phyloP scores from a whole-genome alignment of 2,113 vertebrate species.

The Pelvicachromis taeniatus region DNA sequence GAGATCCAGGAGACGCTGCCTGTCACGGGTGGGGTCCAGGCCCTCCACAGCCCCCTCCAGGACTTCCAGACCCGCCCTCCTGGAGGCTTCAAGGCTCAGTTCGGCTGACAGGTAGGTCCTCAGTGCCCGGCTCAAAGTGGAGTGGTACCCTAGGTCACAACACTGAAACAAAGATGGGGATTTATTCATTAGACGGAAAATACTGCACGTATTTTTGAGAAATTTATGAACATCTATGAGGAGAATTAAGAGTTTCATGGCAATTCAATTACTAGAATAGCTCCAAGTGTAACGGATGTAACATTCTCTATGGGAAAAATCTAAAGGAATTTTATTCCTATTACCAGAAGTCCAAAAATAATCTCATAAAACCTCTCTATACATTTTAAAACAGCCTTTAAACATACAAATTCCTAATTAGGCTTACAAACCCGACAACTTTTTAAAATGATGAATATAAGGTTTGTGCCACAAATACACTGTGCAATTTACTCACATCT shows the following conservation, averaged over 20 bases:
- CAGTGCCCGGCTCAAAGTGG: conserved; percentile 92
- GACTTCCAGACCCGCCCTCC: conserved; percentile 94
- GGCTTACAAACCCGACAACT: not conserved
- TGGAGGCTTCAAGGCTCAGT: conserved; percentile 94
- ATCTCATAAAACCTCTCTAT: not conserved
- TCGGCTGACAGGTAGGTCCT: conserved; percentile 97
- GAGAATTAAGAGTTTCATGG: not conserved
- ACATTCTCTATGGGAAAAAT: not conserved
- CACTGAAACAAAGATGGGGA: conserved; percentile 71
- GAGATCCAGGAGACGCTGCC: conserved; percentile 97
- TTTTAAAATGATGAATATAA: not conserved
- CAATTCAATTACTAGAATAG: not conserved
- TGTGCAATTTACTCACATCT: conserved; percentile 83
- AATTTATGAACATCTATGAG: not conserved
- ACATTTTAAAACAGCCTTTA: not conserved
- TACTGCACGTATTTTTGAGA: not conserved
- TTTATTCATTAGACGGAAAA: not conserved
- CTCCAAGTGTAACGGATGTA: not conserved
- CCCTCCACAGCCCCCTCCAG: conserved; percentile 97
- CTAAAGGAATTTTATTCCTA: not conserved
- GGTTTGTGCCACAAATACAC: not conserved
- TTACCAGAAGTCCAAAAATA: not conserved
- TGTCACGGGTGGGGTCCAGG: conserved; percentile 91
- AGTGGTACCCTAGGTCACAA: conserved; percentile 97
- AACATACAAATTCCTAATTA: not conserved